Evolutionary conservation across 2,113 vertebrate species (phyloP), one percentile per base, ranked within the genome.

Genomic region (Tursiops truncatus): DNA sequence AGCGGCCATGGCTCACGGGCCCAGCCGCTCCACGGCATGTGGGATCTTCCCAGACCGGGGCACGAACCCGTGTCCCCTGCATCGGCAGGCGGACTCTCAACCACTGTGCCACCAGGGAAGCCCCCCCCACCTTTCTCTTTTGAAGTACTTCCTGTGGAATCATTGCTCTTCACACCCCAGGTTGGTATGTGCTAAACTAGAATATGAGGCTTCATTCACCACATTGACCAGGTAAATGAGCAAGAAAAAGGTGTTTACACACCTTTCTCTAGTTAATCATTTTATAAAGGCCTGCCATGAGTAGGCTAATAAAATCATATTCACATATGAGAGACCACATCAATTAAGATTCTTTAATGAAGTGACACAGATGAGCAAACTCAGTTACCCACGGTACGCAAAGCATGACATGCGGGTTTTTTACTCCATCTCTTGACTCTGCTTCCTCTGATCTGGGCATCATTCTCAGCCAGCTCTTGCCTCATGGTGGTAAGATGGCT

Each of bases 91-190:
- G 8, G 44, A 47, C 2, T 47, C 44, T 47, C 44, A 47, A 47
- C 44, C 44, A 47, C 44, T 10, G 44, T 0, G 8, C 44, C 44
- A 47, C 44, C 44, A 47, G 44, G 10, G 44, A 47, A 47, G 44
- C 44, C 9, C 44, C 5, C 18, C 9, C 38, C 38, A 38, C 38
- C 15, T 14, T 53, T 28, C 53, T 53, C 67, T 41, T 41, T 15
- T 5, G 60, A 76, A 67, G 76, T 8, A 21, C 47, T 14, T 33
- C 18, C 80, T 83, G 10, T 4, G 9, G 44, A 60, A 23, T 21
- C 20, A 0, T 7, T n/a, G 36, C 5, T 63, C 20, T 36, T n/a
- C 18, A 1, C 17, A 38, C 8, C 12, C 9, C 17, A 5, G 58
- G 47, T 8, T 44, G 41, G 65, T 56, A 31, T 2, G 17, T 23